phyloP scores from a whole-genome alignment of 35 echinoderm and acorn worm species.

The Amphiura filiformis region DNA sequence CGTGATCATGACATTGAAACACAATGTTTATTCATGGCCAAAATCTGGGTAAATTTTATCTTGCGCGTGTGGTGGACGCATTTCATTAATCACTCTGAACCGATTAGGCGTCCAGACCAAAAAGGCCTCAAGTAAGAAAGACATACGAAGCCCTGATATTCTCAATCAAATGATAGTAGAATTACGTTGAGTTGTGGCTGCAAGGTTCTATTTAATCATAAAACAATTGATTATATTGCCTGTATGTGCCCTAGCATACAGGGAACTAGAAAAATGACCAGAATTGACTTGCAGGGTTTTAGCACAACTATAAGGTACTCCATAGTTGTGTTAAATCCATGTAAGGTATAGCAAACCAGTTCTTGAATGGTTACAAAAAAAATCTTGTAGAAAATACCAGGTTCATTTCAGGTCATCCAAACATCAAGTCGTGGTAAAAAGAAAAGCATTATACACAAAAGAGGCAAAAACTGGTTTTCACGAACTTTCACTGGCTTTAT shows the following conservation, averaged over 20 bases:
- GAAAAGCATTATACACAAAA: too few species aligned
- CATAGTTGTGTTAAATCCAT: too few species aligned
- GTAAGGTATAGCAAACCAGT: too few species aligned
- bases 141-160: neutral
- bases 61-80: neutral
- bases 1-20: neutral
- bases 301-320: too few species aligned
- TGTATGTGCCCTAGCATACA: neutral
- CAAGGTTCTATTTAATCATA: conserved; percentile 7
- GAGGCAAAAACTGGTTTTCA: too few species aligned
- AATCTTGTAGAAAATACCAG: too few species aligned
- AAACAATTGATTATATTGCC: neutral
- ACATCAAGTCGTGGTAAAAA: too few species aligned
- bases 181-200: neutral
- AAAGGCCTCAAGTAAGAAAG: neutral
- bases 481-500: neutral
- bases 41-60: neutral
- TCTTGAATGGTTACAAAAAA: too few species aligned
- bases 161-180: neutral
- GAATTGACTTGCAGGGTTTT: too few species aligned
- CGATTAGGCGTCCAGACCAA: neutral
- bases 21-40: neutral
- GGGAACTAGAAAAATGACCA: neutral
- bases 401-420: too few species aligned
- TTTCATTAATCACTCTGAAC: conserved; percentile 2